Evolutionary conservation across 1,140 invertebrate genomes (phyloP), one percentile per base, ranked within the genome.

Genomic region (Nautilus pompilius): DNA sequence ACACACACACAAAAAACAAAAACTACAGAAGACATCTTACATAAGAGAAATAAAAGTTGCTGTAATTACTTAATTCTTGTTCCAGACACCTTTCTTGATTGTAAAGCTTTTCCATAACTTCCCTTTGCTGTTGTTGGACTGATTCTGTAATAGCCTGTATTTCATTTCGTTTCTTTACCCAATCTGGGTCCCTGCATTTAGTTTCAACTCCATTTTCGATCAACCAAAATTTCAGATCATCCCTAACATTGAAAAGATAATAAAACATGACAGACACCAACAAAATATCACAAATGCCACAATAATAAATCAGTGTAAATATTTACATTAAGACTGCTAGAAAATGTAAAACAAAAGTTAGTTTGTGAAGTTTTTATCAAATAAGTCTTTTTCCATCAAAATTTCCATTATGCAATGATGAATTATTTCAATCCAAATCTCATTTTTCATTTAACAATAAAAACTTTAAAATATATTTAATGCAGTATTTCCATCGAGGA

Each of bases 171-270:
- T 79, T 72, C 30, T 70, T 60, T 20, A 78, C 67, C 13, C 65
- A 67, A 2, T 73, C 73, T 1, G 72, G 73, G 17, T 66, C 66
- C 3, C 71, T 74, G 26, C 73, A 55, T 30, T 68, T 65, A 28
- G 75, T 34, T 22, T 73, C 73, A 26, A 72, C 66, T 63, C 71
- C 62, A 51, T 80, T 76, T 41, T 79, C 76, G 22, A 68, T 63
- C 56, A 80, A 33, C 78, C 78, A 80, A 59, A 71, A 80, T 33
- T 73, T 61, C 24, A 80, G 62, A 63, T 80, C 78, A 53, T 80
- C 78, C 53, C 78, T 80, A 66, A 49, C n/a, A 34, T 41, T 29
- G 24, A 32, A 41, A 32, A 33, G 22, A 30, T n/a, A 15, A 26
- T 22, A 10, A 22, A 59, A 33, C 26, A 10, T 46, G 30, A 6